Conservation (phyloP, 2,797 vertebrate species). For the Scyliorhinus canicula region DNA sequence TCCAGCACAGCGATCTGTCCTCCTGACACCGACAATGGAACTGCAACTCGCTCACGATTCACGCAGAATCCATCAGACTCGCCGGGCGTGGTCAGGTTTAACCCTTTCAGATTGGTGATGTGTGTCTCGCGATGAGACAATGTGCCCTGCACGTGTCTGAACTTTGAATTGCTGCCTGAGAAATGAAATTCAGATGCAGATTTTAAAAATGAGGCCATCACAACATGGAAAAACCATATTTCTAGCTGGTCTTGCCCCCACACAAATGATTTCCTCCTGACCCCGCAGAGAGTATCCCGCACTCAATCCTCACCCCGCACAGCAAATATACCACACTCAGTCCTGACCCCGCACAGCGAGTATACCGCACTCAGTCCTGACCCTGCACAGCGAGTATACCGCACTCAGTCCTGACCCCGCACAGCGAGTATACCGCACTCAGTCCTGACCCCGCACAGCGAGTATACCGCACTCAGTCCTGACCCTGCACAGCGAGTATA, state of each 20-base stretch:
- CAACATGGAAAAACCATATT: neutral
- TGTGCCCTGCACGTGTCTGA: conserved; percentile 75
- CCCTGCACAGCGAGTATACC: neutral
- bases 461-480: too few species aligned
- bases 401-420: neutral
- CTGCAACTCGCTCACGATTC: conserved; percentile 67
- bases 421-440: neutral
- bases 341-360: neutral
- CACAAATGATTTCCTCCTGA: neutral
- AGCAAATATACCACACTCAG: neutral
- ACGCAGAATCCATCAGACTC: conserved; percentile 84
- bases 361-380: neutral
- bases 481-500: too few species aligned
- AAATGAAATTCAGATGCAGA: neutral
- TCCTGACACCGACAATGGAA: conserved; percentile 77
- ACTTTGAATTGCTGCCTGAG: conserved; percentile 82
- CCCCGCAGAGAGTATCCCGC: neutral
- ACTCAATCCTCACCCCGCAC: neutral
- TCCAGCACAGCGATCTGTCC: conserved; percentile 84
- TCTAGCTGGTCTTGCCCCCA: neutral
- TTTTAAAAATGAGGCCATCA: neutral
- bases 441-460: neutral
- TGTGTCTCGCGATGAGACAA: conserved; percentile 80
- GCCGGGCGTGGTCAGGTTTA: conserved; percentile 87
- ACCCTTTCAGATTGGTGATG: conserved; percentile 81